Percentiles rank a stretch among this genome's conserved stretches.
phyloP scores from a whole-genome alignment of 1,140 invertebrate species.

The Metaphire vulgaris region DNA sequence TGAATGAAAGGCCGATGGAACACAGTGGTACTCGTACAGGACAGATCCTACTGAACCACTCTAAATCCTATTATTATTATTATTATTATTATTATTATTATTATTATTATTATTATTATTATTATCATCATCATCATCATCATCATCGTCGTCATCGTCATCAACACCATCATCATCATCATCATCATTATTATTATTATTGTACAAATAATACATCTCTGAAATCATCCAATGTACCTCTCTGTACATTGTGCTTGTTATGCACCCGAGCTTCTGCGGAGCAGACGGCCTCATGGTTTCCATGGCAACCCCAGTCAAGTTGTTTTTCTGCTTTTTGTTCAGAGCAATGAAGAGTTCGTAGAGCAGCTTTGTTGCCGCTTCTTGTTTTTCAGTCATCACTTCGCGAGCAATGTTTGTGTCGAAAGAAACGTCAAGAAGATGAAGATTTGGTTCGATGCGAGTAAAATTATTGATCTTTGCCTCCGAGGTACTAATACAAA shows the following conservation, averaged over 20 bases:
- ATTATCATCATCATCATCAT: too few species aligned
- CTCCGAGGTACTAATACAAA: constrained; percentile 42
- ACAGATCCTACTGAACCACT: too few species aligned
- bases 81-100: too few species aligned
- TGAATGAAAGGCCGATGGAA: too few species aligned
- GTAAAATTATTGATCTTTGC: constrained; percentile 54
- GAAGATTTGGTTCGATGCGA: constrained; percentile 47
- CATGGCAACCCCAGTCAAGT: constrained; percentile 52
- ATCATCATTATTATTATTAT: too few species aligned
- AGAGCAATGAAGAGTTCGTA: constrained; percentile 53
- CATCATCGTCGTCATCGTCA: too few species aligned
- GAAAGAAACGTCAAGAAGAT: constrained; percentile 49
- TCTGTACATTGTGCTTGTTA: constrained; percentile 48
- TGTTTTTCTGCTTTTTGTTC: constrained; percentile 51
- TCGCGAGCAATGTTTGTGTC: constrained; percentile 50
- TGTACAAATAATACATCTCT: too few species aligned
- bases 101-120: too few species aligned
- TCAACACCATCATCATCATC: too few species aligned
- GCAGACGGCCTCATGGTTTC: constrained; percentile 51
- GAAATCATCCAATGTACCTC: constrained; percentile 47
- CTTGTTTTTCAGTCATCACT: constrained; percentile 51
- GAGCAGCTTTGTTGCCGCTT: constrained; percentile 46
- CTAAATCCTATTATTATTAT: too few species aligned
- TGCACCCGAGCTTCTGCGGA: constrained; percentile 46
- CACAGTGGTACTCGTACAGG: too few species aligned